Percentiles rank a stretch among this genome's conserved stretches.
phyloP scores from a whole-genome alignment of 2,888 invertebrate species.

The Timandra comae region DNA sequence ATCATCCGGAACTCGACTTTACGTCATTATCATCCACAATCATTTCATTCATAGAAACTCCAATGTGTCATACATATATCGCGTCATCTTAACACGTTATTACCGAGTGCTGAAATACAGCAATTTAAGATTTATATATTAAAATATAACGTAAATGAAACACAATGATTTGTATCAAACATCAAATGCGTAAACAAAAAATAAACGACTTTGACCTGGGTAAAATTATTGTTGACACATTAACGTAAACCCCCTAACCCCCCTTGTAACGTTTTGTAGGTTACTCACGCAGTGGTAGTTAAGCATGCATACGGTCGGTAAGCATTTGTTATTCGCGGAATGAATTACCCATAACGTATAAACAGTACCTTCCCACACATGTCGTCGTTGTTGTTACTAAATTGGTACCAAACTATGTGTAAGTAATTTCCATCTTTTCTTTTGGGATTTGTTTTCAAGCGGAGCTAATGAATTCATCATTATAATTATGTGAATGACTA shows the following conservation, averaged over 20 bases:
- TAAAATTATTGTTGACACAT: not conserved
- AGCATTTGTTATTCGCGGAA: conserved; percentile 16
- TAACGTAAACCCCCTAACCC: not conserved
- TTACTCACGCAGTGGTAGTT: no score
- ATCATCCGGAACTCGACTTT: conserved; percentile 11
- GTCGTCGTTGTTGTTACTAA: conserved; percentile 8
- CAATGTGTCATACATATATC: conserved; percentile 9
- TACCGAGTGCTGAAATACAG: no score
- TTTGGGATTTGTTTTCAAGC: conserved; percentile 20
- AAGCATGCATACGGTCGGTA: no score
- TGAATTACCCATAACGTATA: conserved; percentile 19
- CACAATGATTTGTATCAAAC: not conserved
- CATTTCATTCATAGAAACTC: conserved; percentile 16
- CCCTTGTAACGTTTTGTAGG: no score
- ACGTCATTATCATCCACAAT: conserved; percentile 13
- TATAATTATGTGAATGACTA: conserved; percentile 60
- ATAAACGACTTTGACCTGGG: no score
- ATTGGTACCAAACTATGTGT: conserved; percentile 9
- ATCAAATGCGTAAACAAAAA: not conserved
- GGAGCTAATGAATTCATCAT: conserved; percentile 35
- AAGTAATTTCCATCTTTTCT: conserved; percentile 6
- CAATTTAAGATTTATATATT: no score
- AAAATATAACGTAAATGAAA: no score
- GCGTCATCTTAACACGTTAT: no score
- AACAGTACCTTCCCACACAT: conserved; percentile 11